Evolutionary conservation across 1,140 invertebrate genomes (phyloP).

Genomic region (Ostrea edulis): DNA sequence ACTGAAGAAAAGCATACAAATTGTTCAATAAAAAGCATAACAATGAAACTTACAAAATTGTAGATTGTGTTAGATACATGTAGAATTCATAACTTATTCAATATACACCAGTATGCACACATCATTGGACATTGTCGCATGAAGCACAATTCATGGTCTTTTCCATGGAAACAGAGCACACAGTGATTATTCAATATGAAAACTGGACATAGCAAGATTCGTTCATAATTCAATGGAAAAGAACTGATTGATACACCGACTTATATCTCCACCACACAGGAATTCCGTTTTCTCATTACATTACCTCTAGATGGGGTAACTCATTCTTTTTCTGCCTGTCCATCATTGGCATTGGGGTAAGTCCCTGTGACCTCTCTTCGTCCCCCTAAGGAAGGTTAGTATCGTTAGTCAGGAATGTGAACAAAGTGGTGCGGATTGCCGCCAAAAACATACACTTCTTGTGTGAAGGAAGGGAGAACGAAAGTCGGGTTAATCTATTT

Average conservation of each 20-base stretch:
- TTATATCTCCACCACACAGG: not conserved
- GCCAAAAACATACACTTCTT: not conserved
- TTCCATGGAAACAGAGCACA: not conserved
- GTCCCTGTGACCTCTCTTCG: constrained; percentile 85
- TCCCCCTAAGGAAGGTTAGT: constrained; percentile 82
- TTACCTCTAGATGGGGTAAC: constrained; percentile 87
- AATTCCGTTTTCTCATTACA: not conserved
- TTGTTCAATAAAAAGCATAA: too few species aligned
- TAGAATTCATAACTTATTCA: too few species aligned
- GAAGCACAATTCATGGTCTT: too few species aligned
- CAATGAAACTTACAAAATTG: too few species aligned
- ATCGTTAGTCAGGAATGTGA: not conserved
- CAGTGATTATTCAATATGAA: not conserved
- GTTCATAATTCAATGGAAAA: not conserved
- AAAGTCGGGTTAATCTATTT: not conserved
- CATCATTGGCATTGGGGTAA: constrained; percentile 90
- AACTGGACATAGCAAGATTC: not conserved
- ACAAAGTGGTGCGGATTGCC: not conserved
- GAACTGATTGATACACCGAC: not conserved
- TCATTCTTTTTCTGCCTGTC: constrained; percentile 87
- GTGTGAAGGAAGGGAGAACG: not conserved
- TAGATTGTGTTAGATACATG: too few species aligned
- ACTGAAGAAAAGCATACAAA: too few species aligned
- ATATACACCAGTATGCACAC: too few species aligned
- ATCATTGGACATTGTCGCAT: too few species aligned